Percentiles rank a stretch among this genome's conserved stretches.
Conservation (phyloP, 2,113 vertebrate species). For the Synchiropus splendidus region DNA sequence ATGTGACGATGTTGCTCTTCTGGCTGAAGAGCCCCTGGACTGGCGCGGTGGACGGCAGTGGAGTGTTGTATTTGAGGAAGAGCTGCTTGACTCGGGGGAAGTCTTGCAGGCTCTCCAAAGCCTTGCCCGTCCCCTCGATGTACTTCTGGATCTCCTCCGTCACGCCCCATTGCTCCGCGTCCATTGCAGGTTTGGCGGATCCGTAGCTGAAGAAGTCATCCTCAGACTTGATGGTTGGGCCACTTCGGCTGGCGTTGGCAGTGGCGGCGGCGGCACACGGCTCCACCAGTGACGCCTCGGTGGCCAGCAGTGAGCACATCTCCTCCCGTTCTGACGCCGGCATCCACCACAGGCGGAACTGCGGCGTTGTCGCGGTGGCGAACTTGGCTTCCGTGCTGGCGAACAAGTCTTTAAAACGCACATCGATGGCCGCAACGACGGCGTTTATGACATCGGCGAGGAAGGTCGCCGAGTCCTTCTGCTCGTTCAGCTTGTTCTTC, state of each 20-base stretch:
- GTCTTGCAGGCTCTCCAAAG: slow-evolving; percentile 60
- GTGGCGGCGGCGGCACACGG: slow-evolving; percentile 15
- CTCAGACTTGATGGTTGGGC: slow-evolving; percentile 48
- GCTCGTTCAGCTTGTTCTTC: slow-evolving; percentile 62
- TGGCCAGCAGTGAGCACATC: slow-evolving; percentile 50
- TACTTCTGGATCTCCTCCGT: slow-evolving; percentile 58
- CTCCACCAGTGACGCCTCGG: slow-evolving; percentile 51
- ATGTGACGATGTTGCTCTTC: slow-evolving; percentile 53
- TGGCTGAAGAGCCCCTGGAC: slow-evolving; percentile 63
- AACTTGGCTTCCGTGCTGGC: slow-evolving; percentile 54
- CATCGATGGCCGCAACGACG: slow-evolving; percentile 48
- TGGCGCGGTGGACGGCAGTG: slow-evolving; percentile 57
- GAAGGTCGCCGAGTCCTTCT: slow-evolving; percentile 44
- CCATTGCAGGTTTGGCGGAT: slow-evolving; percentile 21
- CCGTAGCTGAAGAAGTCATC: slow-evolving; percentile 66
- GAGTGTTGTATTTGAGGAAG: slow-evolving; percentile 66
- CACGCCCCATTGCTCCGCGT: slow-evolving; percentile 43
- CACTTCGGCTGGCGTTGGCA: slow-evolving; percentile 19
- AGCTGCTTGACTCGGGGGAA: slow-evolving; percentile 62
- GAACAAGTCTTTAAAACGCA: slow-evolving; percentile 58
- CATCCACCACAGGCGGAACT: slow-evolving; percentile 66
- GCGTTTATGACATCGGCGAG: slow-evolving; percentile 40
- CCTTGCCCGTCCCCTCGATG: slow-evolving; percentile 58
- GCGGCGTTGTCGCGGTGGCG: slow-evolving; percentile 57
- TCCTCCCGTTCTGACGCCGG: slow-evolving; percentile 56